Conservation (phyloP, 2,888 invertebrate genomes). For the Drosophila peninsularis region DNA sequence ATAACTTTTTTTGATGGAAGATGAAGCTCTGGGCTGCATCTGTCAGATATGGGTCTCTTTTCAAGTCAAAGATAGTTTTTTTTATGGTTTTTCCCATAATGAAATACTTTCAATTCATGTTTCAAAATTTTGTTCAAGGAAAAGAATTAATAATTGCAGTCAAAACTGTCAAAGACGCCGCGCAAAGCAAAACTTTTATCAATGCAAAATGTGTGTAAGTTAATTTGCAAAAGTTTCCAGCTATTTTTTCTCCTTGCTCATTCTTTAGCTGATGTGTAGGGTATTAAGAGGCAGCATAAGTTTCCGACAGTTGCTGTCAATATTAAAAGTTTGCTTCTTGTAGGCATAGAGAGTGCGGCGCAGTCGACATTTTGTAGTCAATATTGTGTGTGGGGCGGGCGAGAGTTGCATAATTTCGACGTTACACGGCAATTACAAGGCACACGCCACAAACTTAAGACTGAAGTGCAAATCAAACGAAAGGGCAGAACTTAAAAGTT, state of each 20-base stretch:
- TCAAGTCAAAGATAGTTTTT: no score
- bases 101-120: no score
- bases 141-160: conserved; percentile 46
- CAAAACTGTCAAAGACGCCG: conserved; percentile 53
- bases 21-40: no score
- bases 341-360: conserved; percentile 21
- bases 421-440: conserved; percentile 35
- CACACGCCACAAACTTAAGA: conserved; percentile 28
- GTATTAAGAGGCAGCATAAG: conserved; percentile 38
- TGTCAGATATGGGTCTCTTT: no score
- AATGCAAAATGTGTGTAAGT: conserved; percentile 39
- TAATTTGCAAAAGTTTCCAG: conserved; percentile 12
- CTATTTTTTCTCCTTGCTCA: neutral
- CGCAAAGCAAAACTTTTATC: conserved; percentile 31
- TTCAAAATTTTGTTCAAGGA: no score
- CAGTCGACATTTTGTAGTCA: conserved; percentile 19
- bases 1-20: no score
- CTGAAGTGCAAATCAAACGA: conserved; percentile 59
- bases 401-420: conserved; percentile 34
- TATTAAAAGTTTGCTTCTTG: conserved; percentile 45
- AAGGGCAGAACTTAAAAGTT: conserved; percentile 54
- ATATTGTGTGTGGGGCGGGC: conserved; percentile 26
- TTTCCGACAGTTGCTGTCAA: conserved; percentile 62
- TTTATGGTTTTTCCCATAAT: no score
- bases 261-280: conserved; percentile 2